Evolutionary conservation across 2,888 invertebrate species (phyloP), one percentile per base, ranked within the genome.

Genomic region (Subacronicta megacephala): DNA sequence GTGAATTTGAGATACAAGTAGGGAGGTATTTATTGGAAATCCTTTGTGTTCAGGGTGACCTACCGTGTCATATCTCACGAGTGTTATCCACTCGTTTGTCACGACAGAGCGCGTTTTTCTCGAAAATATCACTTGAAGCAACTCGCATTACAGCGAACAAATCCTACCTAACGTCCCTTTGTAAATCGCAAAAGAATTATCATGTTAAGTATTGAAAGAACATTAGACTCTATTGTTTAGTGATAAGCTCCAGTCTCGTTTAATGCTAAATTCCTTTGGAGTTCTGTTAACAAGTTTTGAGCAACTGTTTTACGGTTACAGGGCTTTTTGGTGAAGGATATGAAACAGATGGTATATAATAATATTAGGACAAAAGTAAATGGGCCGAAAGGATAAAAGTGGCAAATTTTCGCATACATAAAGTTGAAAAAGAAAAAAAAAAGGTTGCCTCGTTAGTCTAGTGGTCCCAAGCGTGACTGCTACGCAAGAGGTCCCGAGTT

Each of bases 101-200:
- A 66, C 50, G 60, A 65, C 62, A 55, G 60, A 51, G 51, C 75
- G 64, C 63, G 62, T 59, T 79, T 67, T 63, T 45, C 64, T 56
- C 29, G 35, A 66, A 77, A 80, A 80, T 80, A 81, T 77, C 78
- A 77, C 76, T 84, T 76, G 77, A 78, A 81, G 80, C 80, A 82
- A 83, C 73, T 80, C 76, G 73, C 81, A 82, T 84, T 84, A 82
- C 71, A 60, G 41, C 44, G 62, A 77, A 80, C 66, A 77, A 78
- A 82, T 81, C 77, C 68, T 63, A 65, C 71, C 74, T 71, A 75
- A 71, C 72, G 68, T 69, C 75, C 62, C 75, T 80, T 80, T 83
- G 77, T 80, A 81, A 76, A 80, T 76, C 65, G 73, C 53, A 41
- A 76, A 81, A 80, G 78, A 80, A 82, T 81, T 79, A 80, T 74